phyloP scores from a whole-genome alignment of 2,888 invertebrate species.

The Argyra leucocephala region DNA sequence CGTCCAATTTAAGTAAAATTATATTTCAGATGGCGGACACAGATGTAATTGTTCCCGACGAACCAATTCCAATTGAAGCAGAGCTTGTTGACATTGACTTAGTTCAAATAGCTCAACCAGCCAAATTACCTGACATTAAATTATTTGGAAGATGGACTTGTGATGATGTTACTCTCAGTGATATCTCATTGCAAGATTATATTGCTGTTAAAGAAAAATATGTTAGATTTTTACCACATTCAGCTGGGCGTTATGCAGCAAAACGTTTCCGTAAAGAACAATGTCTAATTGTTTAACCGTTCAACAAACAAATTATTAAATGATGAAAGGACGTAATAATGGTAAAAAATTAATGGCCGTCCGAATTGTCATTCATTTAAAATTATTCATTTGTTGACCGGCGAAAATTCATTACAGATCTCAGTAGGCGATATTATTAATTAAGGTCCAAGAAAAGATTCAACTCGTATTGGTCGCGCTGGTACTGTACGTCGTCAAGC shows the following conservation, averaged over 20 bases:
- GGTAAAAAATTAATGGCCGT: slow-evolving; percentile 99
- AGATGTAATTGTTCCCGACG: slow-evolving; percentile 28
- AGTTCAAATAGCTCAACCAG: slow-evolving; percentile 46
- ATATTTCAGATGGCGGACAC: slow-evolving; percentile 6
- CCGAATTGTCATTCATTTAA: slow-evolving; percentile 98
- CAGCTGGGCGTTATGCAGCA: slow-evolving; percentile 94
- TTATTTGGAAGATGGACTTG: slow-evolving; percentile 94
- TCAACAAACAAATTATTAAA: slow-evolving; percentile 92
- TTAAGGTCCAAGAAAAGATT: slow-evolving; percentile 98
- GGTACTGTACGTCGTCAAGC: slow-evolving; percentile 99
- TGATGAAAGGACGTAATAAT: slow-evolving; percentile 99
- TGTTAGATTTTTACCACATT: slow-evolving; percentile 98
- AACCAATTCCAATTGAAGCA: slow-evolving; percentile 37
- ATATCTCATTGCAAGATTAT: slow-evolving; percentile 95
- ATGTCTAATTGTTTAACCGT: slow-evolving; percentile 97
- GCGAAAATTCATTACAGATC: slow-evolving; percentile 74
- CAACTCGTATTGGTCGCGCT: slow-evolving; percentile 98
- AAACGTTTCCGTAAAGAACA: slow-evolving; percentile 98
- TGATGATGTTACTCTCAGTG: slow-evolving; percentile 94
- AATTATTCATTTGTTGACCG: slow-evolving; percentile 89
- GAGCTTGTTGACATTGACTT: slow-evolving; percentile 35
- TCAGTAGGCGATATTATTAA: slow-evolving; percentile 97
- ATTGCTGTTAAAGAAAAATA: slow-evolving; percentile 96
- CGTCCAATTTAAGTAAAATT: too few relatives aligned
- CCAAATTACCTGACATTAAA: slow-evolving; percentile 93